Base-by-base conservation (phyloP, 2,797 vertebrate species). In the Oreortyx pictus region DNA sequence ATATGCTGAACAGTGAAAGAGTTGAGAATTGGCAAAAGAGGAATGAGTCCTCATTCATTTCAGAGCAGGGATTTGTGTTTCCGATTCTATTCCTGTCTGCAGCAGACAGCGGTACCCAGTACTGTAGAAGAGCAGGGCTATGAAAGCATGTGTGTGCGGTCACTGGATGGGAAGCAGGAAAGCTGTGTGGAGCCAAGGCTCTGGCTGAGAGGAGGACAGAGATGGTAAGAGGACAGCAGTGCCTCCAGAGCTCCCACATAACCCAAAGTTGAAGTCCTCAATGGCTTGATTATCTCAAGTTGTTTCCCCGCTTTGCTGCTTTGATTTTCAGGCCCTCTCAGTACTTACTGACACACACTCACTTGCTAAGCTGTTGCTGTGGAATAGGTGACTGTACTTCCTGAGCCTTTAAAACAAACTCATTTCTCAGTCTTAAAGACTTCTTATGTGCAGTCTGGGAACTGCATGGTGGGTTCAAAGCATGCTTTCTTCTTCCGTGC, bases 401-500 rank as follows among this genome's bases (percentile, higher is more conserved):
- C 37, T 50, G 31, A 90, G 61, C n/a, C 29, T 76, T 71, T 73
- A 59, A 79, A 90, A 57, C 44, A 79, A 41, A 14, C 39, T 41
- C 39, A 41, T 41, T 41, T 41, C 39, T 41, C 39, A 41, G 39
- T 10, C 39, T 39, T 39, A 39, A 41, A 41, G 39, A 14, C 39
- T 41, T 78, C 41, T 92, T 19, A 7, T 25, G 23, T 9, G 5
- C 7, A 4, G 27, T 73, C 81, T 43, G n/a, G 80, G 66, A 74
- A 31, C 49, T 62, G 20, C 9, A 11, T 33, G 6, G 2, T 18
- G 27, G 15, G 24, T 52, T 82, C 80, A 52, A 92, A 77, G 29
- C 5, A 2, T 13, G 7, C 1, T 1, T 3, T 8, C 1, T 35
- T 6, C 11, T 14, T 24, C 7, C 13, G 2, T 7, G n/a, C 10